Evolutionary conservation across 1,140 invertebrate species (phyloP), one percentile per base, ranked within the genome.

Genomic region (Holotrichia oblita): DNA sequence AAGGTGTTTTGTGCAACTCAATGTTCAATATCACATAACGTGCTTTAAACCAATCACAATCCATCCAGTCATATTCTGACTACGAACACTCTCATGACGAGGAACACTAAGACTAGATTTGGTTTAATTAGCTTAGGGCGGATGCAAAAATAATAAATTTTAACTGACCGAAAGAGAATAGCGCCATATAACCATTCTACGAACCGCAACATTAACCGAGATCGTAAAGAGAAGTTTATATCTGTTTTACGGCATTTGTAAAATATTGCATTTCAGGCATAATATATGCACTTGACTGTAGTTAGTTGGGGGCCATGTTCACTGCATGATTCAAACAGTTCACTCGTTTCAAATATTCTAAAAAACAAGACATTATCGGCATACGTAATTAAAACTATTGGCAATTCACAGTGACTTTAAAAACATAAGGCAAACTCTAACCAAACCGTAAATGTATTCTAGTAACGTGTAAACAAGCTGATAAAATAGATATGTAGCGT

Each of bases 111-210:
- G 61, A 22, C 27, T 27, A 69, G 80, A 81, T 81, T 83, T 81
- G 82, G 81, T 83, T 85, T 85, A 85, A 85, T 85, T 85, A 84
- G 81, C 80, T 81, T 74, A 76, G 81, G 81, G 80, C 85, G 85
- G 84, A 86, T 86, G 83, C 84, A 85, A 83, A 85, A 85, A 86
- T 86, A 86, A 85, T 86, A 86, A 86, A 85, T 86, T 84, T 86
- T 83, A 85, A 86, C 83, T 84, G 85, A 86, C 84, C 85, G 82
- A 83, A 82, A 82, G 84, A 82, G 82, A 81, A 83, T 83, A 83
- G 84, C 79, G 80, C 79, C 79, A 78, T 83, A 84, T 83, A 81
- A 27, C 83, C 80, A 81, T 83, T 83, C 81, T 80, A 81, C 81
- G 83, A 83, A 86, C 86, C 85, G 83, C 86, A 84, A 85, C 86